Base-by-base conservation (phyloP, 2,113 vertebrate genomes). In the Seriola aureovittata region DNA sequence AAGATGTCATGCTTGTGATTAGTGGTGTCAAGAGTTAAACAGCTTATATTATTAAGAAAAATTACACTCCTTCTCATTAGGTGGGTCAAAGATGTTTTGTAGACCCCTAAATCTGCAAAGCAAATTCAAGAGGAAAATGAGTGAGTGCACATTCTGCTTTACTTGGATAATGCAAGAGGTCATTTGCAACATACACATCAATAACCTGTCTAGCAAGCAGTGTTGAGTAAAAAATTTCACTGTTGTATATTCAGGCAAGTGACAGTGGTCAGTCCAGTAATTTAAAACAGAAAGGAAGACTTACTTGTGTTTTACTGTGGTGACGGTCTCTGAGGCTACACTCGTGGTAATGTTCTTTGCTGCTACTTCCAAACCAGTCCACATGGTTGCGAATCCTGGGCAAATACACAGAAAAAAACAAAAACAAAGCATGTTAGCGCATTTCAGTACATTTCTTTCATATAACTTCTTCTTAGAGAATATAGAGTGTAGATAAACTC, bases 351-450 rank as follows among this genome's bases (percentile, higher is more conserved):
- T 97, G 94, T 97, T 96, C 90, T 96, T 99, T 0, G 97, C 98
- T 34, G 97, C 98, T 55, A 93, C 92, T 93, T 99, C 98, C 94
- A 99, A 93, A 65, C 98, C 98, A 5, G 97, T 97, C 99, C 98
- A 99, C 89, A 99, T 96, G 3, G 99, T 98, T 60, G 98, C 96
- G 93, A 99, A 97, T 36, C 99, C 98, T 99, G 89, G 13, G 83
- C 58, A 57, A 50, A 79, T 6, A 59, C 13, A 57, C 16, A 62
- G 29, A 29, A 29, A 29, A 29, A 29, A 29, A 29, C 25, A 62
- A 70, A 60, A 2, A 40, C 5, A 77, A 23, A 12, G 29, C n/a
- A 58, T 21, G 55, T 48, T 10, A 5, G 34, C 8, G 8, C 16
- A 70, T 25, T 29, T 42, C 5, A 68, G 10, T 12, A 7, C 1